Evolutionary conservation across 2,797 vertebrate genomes (phyloP), one percentile per base, ranked within the genome.

Genomic region (Ataeniobius toweri): DNA sequence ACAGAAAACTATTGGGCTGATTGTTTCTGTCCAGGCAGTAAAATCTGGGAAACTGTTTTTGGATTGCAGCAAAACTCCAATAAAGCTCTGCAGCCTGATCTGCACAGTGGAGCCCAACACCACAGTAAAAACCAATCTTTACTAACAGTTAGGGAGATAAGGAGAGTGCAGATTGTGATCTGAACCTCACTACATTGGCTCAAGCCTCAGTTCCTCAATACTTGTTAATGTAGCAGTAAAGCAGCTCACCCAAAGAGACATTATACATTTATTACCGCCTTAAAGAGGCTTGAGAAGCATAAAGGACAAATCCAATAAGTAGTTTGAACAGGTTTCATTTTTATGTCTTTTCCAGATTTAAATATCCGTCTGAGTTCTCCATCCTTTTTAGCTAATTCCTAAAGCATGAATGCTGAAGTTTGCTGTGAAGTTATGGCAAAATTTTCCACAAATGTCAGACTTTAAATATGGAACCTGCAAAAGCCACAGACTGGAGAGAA

Each of bases 21-120:
- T 71, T 55, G 14, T 53, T 68, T 77, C 51, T 67, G 31, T 68
- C 31, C 8, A 14, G 28, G 18, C n/a, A 50, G 61, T 77, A 71
- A 83, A 58, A 53, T 56, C 36, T 67, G 68, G 26, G 44, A 79
- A 73, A 74, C n/a, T 16, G 18, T n/a, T n/a, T n/a, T 59, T 24
- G 48, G 48, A 72, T 58, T 12, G 16, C 26, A 59, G 24, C 22
- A 13, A 56, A 55, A 55, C 31, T 68, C 48, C 63, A 50, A 14
- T 31, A 5, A 79, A 75, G 51, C 46, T 28, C 75, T 20, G 50
- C 63, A 77, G 71, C 46, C 14, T 13, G 12, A 48, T 44, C 50
- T 68, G 78, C 61, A 63, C 55, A 10, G n/a, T 1, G 48, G 48
- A 68, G 68, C 24, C 41, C 55, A 6, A 51, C 2, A 18, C 16